These are phyloP conservation scores for Haemorhous mexicanus DNA, from an alignment of 2,113 vertebrate species.

Conservation along the genomic window DNA sequence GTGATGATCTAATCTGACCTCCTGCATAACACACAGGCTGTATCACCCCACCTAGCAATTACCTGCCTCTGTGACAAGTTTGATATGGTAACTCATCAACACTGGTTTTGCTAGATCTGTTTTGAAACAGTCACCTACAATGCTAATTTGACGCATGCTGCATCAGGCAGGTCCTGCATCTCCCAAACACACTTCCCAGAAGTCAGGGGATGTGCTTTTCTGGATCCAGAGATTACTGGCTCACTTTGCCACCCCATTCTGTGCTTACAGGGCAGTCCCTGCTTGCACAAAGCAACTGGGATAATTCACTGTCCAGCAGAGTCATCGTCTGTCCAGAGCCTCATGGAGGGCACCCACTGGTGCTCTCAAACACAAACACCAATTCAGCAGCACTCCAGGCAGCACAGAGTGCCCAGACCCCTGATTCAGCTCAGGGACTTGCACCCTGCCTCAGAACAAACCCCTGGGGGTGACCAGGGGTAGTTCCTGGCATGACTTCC, in stretches of 20 bases:
- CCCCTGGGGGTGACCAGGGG: not conserved
- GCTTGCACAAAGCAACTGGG: fast-evolving
- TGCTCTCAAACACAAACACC: not conserved
- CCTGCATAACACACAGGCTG: not conserved
- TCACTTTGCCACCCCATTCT: fast-evolving
- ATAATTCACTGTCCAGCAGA: not conserved
- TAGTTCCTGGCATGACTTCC: not conserved
- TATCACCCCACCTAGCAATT: conserved; percentile 51
- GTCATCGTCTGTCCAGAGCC: fast-evolving
- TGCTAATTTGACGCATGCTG: not conserved
- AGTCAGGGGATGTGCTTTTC: not conserved
- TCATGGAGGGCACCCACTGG: fast-evolving
- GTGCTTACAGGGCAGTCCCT: not conserved
- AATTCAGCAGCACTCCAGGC: not conserved
- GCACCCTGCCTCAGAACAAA: not conserved
- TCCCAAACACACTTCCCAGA: not conserved
- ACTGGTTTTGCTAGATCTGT: conserved; percentile 35
- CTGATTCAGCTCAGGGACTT: not conserved
- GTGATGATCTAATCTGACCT: conserved; percentile 58
- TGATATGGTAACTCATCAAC: conserved; percentile 25
- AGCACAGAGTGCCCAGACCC: not conserved
- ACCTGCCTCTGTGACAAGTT: conserved; percentile 12
- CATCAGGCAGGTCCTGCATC: not conserved
- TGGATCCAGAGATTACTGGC: not conserved
- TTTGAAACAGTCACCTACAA: conserved; percentile 37